A percentile compares a stretch with the other conserved stretches of the same genome.
Evolutionary conservation across 53 echinoderm and acorn worm species (phyloP).

Genomic region (Echinometra lucunter): DNA sequence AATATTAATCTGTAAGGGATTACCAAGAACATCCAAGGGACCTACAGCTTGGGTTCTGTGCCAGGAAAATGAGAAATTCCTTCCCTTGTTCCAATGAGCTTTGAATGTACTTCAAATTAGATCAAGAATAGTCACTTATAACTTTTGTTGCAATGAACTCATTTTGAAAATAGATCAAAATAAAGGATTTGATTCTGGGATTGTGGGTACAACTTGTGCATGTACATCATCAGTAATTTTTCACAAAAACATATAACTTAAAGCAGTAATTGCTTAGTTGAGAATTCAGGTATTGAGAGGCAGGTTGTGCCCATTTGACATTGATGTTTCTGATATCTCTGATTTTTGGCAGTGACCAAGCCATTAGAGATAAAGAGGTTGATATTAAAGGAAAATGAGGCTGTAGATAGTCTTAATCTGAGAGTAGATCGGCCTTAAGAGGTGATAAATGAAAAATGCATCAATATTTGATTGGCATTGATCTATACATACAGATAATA

Average conservation of each 20-base stretch:
- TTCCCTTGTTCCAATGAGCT: neutral
- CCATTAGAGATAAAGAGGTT: neutral
- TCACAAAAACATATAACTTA: no score
- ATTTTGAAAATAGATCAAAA: no score
- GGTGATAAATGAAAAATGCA: neutral
- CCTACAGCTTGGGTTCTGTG: neutral
- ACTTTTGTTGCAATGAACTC: no score
- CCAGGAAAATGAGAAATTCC: neutral
- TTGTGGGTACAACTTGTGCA: no score
- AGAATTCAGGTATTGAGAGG: neutral
- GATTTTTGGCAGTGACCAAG: neutral
- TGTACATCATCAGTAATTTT: neutral
- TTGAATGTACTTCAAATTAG: neutral
- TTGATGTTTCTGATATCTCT: neutral
- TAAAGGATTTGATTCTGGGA: no score
- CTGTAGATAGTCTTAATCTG: neutral
- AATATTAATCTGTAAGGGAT: neutral
- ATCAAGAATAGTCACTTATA: no score
- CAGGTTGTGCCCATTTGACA: neutral
- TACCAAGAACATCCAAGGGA: neutral
- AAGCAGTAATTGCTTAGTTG: neutral
- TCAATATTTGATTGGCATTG: neutral
- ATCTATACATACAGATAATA: neutral
- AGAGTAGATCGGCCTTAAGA: neutral
- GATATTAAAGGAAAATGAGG: neutral